Evolutionary conservation across 2,113 vertebrate genomes (phyloP).

Genomic region (Isichthys henryi): DNA sequence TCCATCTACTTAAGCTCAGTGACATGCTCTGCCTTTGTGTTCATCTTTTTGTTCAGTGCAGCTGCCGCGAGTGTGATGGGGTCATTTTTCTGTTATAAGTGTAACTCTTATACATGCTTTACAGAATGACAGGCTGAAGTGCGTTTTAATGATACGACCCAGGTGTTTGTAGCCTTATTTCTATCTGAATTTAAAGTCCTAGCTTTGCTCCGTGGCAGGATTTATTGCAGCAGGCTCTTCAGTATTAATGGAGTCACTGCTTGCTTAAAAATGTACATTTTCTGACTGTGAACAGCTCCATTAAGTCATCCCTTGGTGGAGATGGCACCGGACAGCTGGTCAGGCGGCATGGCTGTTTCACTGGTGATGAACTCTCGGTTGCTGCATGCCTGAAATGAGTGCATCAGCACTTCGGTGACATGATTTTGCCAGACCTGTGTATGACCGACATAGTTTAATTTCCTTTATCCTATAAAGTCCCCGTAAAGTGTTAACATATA

Average conservation of each 20-base stretch:
- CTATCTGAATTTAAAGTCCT: not conserved
- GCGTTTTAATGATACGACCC: not conserved
- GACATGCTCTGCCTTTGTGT: not conserved
- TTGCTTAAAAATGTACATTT: not conserved
- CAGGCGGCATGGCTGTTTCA: not conserved
- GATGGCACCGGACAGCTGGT: not conserved
- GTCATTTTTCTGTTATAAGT: not conserved
- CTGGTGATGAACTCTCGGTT: not conserved
- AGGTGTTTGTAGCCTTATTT: not conserved
- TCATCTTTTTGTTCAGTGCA: not conserved
- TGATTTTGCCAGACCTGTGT: not conserved
- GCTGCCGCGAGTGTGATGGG: not conserved
- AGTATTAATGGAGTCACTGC: not conserved
- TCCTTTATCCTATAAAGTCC: not conserved
- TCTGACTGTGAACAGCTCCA: not conserved
- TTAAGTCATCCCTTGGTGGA: not conserved
- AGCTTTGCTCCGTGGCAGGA: not conserved
- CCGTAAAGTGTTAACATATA: not conserved
- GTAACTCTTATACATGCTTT: not conserved
- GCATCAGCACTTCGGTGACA: not conserved
- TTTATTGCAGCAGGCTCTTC: not conserved
- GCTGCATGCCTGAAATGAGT: not conserved
- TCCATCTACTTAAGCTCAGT: not conserved
- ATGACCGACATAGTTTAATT: not conserved
- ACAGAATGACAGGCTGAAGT: not conserved